A percentile compares a stretch with the other conserved stretches of the same genome.
Conservation (phyloP, 2,113 vertebrate genomes). For the Rhabdornis inornatus region DNA sequence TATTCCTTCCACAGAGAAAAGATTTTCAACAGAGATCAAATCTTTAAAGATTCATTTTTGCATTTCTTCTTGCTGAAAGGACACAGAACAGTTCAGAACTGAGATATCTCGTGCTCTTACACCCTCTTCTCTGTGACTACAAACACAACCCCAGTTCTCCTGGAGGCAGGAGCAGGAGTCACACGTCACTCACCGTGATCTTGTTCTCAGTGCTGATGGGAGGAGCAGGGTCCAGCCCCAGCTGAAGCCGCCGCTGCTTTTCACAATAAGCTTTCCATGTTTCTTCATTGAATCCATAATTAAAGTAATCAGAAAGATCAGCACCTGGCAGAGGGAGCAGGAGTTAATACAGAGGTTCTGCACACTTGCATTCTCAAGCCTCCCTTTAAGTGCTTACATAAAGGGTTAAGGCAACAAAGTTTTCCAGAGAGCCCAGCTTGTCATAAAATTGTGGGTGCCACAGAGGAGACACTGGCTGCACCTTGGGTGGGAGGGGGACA, state of each 20-base stretch:
- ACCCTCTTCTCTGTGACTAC: neutral
- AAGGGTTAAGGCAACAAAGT: neutral
- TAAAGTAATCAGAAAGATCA: constrained; percentile 79
- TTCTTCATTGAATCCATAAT: constrained; percentile 79
- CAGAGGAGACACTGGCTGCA: neutral
- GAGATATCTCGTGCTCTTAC: neutral
- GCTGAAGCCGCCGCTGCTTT: constrained; percentile 74
- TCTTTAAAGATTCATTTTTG: neutral
- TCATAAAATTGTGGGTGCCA: neutral
- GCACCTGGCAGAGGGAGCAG: constrained; percentile 52
- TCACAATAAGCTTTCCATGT: constrained; percentile 79
- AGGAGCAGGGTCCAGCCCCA: constrained; percentile 67
- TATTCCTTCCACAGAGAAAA: neutral
- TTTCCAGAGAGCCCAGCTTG: neutral
- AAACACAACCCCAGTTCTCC: neutral
- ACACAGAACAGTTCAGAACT: neutral
- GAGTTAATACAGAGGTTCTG: neutral
- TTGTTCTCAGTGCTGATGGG: constrained; percentile 69
- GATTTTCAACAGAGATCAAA: neutral
- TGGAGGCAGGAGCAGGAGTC: neutral
- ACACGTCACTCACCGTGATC: constrained; percentile 57
- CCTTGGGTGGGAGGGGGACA: neutral
- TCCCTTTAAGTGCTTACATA: neutral
- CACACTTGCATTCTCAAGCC: neutral
- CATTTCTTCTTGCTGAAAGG: neutral